Conservation (phyloP, 2,113 vertebrate genomes). For the Boleophthalmus pectinirostris region DNA sequence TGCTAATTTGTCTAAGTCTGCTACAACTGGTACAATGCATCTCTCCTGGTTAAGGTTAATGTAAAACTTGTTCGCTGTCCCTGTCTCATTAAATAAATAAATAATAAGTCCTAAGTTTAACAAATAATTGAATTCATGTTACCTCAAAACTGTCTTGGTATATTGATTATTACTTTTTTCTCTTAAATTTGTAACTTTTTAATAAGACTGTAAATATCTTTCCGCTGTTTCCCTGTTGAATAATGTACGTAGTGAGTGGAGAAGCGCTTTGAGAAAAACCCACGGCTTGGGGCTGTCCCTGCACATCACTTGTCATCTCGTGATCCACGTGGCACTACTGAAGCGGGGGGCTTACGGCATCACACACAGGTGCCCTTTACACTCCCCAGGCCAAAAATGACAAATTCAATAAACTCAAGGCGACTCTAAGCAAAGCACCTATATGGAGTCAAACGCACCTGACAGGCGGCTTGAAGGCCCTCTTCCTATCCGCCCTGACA, state of each 20-base stretch:
- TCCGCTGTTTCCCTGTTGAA: constrained; percentile 62
- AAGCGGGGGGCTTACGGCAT: constrained; percentile 49
- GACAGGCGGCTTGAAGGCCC: constrained; percentile 76
- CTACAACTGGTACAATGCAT: too few relatives aligned
- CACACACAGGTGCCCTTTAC: constrained; percentile 75
- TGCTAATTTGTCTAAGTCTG: too few relatives aligned
- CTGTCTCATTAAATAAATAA: too few relatives aligned
- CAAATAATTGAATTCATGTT: background rate
- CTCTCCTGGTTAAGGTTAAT: too few relatives aligned
- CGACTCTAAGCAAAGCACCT: constrained; percentile 51
- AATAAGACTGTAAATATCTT: constrained; percentile 64
- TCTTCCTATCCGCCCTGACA: constrained; percentile 61
- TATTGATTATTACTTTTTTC: background rate
- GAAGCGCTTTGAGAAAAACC: constrained; percentile 43
- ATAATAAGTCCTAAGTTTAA: too few relatives aligned
- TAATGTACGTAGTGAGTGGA: constrained; percentile 56
- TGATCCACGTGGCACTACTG: constrained; percentile 57
- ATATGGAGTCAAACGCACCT: constrained; percentile 68
- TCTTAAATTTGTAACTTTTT: constrained; percentile 34
- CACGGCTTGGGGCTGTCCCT: constrained; percentile 59
- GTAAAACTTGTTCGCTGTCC: too few relatives aligned
- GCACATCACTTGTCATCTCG: constrained; percentile 68
- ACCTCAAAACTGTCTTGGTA: background rate
- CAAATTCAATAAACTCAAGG: constrained; percentile 80
- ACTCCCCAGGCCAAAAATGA: constrained; percentile 73